Base-by-base conservation (phyloP, 30 jellyfish, hydroid and myxozoan species). In the Morbakka virulenta region DNA sequence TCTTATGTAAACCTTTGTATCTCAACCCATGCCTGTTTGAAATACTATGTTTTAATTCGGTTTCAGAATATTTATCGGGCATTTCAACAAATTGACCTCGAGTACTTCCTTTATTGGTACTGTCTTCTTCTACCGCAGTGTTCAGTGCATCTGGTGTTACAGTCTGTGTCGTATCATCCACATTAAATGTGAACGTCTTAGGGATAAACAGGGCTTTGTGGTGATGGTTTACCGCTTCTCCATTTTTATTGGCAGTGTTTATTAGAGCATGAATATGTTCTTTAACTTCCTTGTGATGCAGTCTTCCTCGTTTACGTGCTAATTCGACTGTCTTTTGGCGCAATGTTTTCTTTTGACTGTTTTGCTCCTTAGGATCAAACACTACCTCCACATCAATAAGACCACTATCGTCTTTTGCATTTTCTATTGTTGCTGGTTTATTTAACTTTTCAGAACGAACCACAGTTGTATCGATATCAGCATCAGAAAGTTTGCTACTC, bases 361-460 rank as follows among this genome's bases (percentile, higher is more conserved):
- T 21, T 11, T 20, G 27, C 11, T 21, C 32, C 32, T 20, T 25
- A 4, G 71, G 71, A 68, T 66, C 90, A 67, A 68, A 67, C 61
- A 62, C 47, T 22, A 79, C 90, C 48, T 79, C 90, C 21, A 79
- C 87, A 49, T 79, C 90, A 27, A 79, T 79, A 29, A 41, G 17
- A 6, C 57, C 57, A 41, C 57, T 41, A 41, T 41, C 57, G 17
- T 41, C 57, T 41, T 41, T 41, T 6, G 9, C 57, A 6, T 41
- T 41, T 41, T 9, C 57, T 6, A 6, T 17, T 41, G 9, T 41
- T 17, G 57, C 57, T 41, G 13, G 13, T 41, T 41, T 17, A 17
- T 41, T 41, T 6, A 41, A 17, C 57, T 41, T 41, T 17, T 41
- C 57, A 9, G 57, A 41, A 41, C 57, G 57, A 6, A 41, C 57